Evolutionary conservation across 2,113 vertebrate species (phyloP), one percentile per base, ranked within the genome.

Genomic region (Ascaphus truei): DNA sequence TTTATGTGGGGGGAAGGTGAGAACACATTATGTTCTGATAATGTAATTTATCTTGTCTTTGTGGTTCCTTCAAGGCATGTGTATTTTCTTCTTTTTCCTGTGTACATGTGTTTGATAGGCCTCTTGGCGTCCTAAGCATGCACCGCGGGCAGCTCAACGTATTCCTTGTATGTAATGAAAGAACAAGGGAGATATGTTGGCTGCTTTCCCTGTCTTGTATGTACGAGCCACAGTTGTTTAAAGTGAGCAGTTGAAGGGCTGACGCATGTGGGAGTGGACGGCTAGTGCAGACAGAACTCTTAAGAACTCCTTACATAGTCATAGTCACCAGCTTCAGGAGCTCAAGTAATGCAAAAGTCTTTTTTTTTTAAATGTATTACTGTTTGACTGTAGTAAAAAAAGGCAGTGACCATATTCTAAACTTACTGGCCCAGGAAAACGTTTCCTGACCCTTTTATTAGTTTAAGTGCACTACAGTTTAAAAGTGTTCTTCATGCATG

Each of bases 151-250:
- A 71, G 57, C 55, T 68, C 62, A 5, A 3, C 20, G 5, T 51
- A 10, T 3, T 37, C 4, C 5, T 76, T 20, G 23, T 2, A 0
- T 10, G 31, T 13, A 13, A 13, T 33, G 2, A 0, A 0, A 7
- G 12, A 2, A 3, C 0, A 3, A 45, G 64, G 58, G 34, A 4
- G 66, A 11, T n/a, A 52, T 8, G n/a, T 59, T 53, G 43, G 31
- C 41, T 16, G 20, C n/a, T 22, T 31, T 60, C 3, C 30, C 5
- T 1, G 1, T 23, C 45, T 16, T 25, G 50, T 34, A 22, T 37
- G 13, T n/a, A 4, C 1, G 7, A 1, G 2, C 30, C 16, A 31
- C 75, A 71, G 67, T 73, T 80, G 73, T 41, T 72, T 15, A 68
- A n/a, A 62, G 33, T 18, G n/a, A 36, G 3, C 62, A 69, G 62